A percentile compares a stretch with the other conserved stretches of the same genome.
Conservation (phyloP, 2,797 vertebrate species). For the Mus spretus region DNA sequence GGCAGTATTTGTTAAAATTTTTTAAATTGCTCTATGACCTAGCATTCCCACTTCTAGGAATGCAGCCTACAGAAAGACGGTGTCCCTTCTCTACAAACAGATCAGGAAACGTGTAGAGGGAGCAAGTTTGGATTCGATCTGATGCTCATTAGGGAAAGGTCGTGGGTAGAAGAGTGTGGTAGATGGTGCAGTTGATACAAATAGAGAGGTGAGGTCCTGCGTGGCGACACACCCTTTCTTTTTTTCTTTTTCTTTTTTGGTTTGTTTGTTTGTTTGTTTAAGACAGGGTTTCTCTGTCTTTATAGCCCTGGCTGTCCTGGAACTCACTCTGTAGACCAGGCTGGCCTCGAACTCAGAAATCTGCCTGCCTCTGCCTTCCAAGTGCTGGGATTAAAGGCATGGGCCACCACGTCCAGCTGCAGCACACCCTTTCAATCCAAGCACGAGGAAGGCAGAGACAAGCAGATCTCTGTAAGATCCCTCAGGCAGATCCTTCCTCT, state of each 20-base stretch:
- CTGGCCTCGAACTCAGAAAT: no score
- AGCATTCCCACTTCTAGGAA: conserved; percentile 65
- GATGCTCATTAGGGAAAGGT: neutral
- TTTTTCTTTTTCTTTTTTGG: no score
- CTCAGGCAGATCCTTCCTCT: no score
- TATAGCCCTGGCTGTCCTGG: no score
- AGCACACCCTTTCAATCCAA: neutral
- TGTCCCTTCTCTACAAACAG: neutral
- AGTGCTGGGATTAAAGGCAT: no score
- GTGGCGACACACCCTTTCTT: neutral
- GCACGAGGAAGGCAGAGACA: neutral
- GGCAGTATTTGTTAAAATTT: conserved; percentile 45
- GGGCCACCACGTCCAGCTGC: no score
- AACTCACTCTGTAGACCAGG: no score
- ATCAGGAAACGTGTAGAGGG: no score
- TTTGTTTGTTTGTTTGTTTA: no score
- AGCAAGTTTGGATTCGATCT: fast-evolving
- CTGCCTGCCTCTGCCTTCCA: no score
- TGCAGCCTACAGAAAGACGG: neutral
- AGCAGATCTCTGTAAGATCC: neutral
- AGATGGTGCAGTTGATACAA: neutral
- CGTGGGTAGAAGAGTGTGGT: neutral
- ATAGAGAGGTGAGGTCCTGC: neutral
- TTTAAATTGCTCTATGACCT: conserved; percentile 20
- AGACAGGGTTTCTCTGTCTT: no score